Conservation (phyloP, 2,797 vertebrate genomes). For the Helicolenus hilgendorfi region DNA sequence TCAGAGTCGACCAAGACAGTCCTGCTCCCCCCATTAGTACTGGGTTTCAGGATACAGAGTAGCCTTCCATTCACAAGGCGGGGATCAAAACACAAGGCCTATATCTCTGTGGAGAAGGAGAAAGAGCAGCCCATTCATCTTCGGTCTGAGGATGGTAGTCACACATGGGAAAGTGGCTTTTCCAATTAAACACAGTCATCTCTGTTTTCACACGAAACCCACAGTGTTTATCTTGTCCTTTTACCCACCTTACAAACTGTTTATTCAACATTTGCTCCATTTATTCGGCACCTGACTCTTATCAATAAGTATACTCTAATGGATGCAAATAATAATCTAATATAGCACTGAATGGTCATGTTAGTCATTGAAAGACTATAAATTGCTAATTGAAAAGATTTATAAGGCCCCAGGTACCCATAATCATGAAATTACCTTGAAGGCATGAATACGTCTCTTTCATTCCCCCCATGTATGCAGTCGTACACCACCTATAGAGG, state of each 20-base stretch:
- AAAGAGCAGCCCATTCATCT: constrained; percentile 76
- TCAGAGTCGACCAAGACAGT: constrained; percentile 63
- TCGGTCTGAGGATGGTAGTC: constrained; percentile 31
- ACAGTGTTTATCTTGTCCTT: constrained; percentile 43
- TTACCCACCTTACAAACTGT: background rate
- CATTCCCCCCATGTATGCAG: constrained; percentile 57
- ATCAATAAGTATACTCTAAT: constrained; percentile 19
- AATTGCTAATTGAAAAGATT: constrained; percentile 56
- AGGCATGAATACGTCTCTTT: constrained; percentile 80
- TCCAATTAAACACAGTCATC: constrained; percentile 51
- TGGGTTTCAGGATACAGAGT: constrained; percentile 73
- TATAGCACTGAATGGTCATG: constrained; percentile 14
- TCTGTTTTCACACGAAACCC: constrained; percentile 51
- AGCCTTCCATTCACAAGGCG: constrained; percentile 71
- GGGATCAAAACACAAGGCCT: constrained; percentile 70
- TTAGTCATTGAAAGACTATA: constrained; percentile 44
- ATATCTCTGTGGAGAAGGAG: constrained; percentile 63
- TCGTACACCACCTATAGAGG: constrained; percentile 52
- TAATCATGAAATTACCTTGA: constrained; percentile 60
- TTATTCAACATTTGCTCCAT: constrained; percentile 13
- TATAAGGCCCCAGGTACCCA: constrained; percentile 58
- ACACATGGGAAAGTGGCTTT: constrained; percentile 39
- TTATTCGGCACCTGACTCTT: constrained; percentile 12
- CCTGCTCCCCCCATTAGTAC: constrained; percentile 56
- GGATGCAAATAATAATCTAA: constrained; percentile 32